Evolutionary conservation across 2,113 vertebrate genomes (phyloP), one percentile per base, ranked within the genome.

Genomic region (Centrocercus urophasianus): DNA sequence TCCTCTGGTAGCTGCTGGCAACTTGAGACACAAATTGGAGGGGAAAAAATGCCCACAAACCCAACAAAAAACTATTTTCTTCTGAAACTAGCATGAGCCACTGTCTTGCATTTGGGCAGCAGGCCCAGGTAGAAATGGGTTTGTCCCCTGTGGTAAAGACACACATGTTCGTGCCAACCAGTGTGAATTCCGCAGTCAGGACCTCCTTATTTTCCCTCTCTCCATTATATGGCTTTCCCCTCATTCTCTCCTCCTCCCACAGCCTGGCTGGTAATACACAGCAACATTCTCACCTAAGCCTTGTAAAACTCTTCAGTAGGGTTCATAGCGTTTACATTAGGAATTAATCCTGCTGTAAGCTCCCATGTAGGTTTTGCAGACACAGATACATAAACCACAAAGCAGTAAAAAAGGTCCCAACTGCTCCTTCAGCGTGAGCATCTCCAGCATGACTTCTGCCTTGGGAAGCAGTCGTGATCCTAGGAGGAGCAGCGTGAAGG

Each of bases 281-380:
- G 70, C 34, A 36, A 0, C 0, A 2, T 7, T 20, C 4, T 70
- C 74, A 61, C 73, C 83, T 48, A 9, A 54, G 38, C 70, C 19
- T 14, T n/a, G 43, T 36, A 6, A 50, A 42, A 60, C 72, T 72
- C 36, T 34, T 65, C 65, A 56, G 83, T 6, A 2, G 50, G 36
- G 57, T 7, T 77, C 7, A 30, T 2, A 36, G 20, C 92, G 90
- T 95, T 95, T 93, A 74, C 69, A 65, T 11, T 42, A 10, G 86
- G 66, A 74, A 84, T 71, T 50, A 47, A 92, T 92, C 81, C 79
- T 93, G 34, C 83, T 52, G 45, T 22, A 50, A 94, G 85, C 92
- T 93, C 38, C 91, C 16, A 11, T 0, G 0, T 1, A 43, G 69
- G 32, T 57, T 94, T 94, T 79, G 50, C 83, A 93, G 94, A 89